Evolutionary conservation across 2,888 invertebrate genomes (phyloP), one percentile per base, ranked within the genome.

Genomic region (Harpalus rufipes): DNA sequence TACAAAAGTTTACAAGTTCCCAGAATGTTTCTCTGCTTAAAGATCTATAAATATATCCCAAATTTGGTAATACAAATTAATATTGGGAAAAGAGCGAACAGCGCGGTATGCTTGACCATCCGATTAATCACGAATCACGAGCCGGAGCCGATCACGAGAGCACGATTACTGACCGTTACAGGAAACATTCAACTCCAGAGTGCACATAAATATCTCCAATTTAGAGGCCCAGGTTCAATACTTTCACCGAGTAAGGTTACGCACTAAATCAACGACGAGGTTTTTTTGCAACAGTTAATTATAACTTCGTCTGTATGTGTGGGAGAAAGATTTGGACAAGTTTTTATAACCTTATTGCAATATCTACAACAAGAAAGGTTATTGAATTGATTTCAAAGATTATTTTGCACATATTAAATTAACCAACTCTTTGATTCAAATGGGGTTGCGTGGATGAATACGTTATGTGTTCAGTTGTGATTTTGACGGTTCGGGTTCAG

Each of bases 221-320:
- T 68, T 68, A 8, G 41, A 68, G 68, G 41, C 68, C 25, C 63
- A 63, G 68, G n/a, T 68, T 41, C 68, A 68, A 25, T 68, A 68
- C 68, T 68, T 68, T 68, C 68, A 68, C 68, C 68, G 41, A 39
- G 32, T 68, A 68, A 68, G 63, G 63, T 63, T 21, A 21, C 18
- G 18, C 63, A 21, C 25, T 12, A 65, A 68, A 68, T 39, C 68
- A 68, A 39, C 68, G 65, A 59, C 21, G 44, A 51, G 59, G n/a
- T 59, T 10, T 59, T 59, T 59, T 59, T 59, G 59, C 59, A 51
- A 51, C 44, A 51, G 44, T 51, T 51, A 51, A 51, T 51, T 51
- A 51, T 51, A 51, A 51, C 44, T 51, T 12, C 8, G 44, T 12
- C 44, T 12, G 32, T 10, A 51, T 51, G 44, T 51, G 44, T 51